Conservation (phyloP, 2,113 vertebrate genomes). For the Bagarius yarrelli region DNA sequence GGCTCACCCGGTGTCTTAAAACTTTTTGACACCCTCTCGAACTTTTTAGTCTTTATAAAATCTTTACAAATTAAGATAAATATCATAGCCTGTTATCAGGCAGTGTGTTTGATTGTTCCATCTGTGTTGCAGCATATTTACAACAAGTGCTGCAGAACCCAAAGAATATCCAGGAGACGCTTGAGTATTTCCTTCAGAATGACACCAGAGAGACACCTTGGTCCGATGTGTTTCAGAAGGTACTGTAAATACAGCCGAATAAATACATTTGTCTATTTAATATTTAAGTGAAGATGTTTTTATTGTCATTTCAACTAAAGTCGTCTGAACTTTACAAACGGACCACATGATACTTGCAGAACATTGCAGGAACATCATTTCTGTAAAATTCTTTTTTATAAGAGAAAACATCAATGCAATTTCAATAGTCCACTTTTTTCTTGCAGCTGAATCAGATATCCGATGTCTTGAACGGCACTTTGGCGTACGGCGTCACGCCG, state of each 20-base stretch:
- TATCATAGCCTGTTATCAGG: not conserved
- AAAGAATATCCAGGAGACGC: slow-evolving; percentile 41
- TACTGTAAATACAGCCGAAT: not conserved
- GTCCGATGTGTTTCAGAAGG: slow-evolving; percentile 1
- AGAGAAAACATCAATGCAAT: no score
- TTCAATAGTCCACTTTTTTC: not conserved
- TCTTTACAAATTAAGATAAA: not conserved
- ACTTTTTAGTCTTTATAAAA: not conserved
- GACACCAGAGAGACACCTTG: slow-evolving; percentile 27
- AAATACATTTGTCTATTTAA: not conserved
- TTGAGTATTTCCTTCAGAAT: slow-evolving; percentile 56
- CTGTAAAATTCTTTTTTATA: not conserved
- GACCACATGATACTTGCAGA: not conserved
- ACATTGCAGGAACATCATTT: not conserved
- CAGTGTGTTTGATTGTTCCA: not conserved
- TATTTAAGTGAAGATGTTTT: no score
- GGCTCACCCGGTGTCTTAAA: no score
- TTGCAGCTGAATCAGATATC: slow-evolving; percentile 44
- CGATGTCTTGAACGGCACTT: slow-evolving; percentile 44
- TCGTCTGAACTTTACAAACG: no score
- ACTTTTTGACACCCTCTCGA: no score
- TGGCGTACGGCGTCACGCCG: slow-evolving; percentile 56
- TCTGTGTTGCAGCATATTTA: slow-evolving; percentile 59
- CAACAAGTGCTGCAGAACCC: slow-evolving; percentile 49
- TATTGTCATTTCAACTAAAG: no score